Evolutionary conservation across 2,888 invertebrate species (phyloP).

Genomic region (Morinoia aosen): DNA sequence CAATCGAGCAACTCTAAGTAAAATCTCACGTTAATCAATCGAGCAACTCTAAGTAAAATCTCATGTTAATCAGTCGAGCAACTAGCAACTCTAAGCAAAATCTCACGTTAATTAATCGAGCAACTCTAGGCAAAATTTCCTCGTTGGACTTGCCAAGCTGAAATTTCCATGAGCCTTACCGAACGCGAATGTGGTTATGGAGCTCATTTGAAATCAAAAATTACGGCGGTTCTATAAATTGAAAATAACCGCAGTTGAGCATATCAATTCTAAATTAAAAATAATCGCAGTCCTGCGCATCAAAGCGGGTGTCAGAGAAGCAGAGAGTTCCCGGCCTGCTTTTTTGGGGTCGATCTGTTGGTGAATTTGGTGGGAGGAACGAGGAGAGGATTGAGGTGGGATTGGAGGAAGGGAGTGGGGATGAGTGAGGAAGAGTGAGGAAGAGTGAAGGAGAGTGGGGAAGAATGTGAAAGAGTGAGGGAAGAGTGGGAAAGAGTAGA

Average conservation of each 20-base stretch:
- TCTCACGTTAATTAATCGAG: too few species aligned
- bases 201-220: neutral
- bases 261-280: neutral
- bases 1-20: too few species aligned
- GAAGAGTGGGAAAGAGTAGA: neutral
- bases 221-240: too few species aligned
- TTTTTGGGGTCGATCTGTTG: neutral
- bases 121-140: too few species aligned
- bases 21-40: too few species aligned
- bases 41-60: too few species aligned
- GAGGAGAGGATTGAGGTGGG: too few species aligned
- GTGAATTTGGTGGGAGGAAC: neutral
- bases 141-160: neutral
- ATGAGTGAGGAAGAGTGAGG: neutral
- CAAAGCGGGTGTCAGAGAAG: neutral
- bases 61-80: too few species aligned
- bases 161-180: neutral
- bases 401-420: neutral
- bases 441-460: too few species aligned
- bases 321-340: neutral
- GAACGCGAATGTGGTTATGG: neutral
- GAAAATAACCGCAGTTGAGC: too few species aligned
- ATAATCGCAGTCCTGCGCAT: neutral
- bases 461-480: neutral
- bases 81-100: too few species aligned